Base-by-base conservation (phyloP, 2,888 invertebrate species). In the Drosophila tripunctata region DNA sequence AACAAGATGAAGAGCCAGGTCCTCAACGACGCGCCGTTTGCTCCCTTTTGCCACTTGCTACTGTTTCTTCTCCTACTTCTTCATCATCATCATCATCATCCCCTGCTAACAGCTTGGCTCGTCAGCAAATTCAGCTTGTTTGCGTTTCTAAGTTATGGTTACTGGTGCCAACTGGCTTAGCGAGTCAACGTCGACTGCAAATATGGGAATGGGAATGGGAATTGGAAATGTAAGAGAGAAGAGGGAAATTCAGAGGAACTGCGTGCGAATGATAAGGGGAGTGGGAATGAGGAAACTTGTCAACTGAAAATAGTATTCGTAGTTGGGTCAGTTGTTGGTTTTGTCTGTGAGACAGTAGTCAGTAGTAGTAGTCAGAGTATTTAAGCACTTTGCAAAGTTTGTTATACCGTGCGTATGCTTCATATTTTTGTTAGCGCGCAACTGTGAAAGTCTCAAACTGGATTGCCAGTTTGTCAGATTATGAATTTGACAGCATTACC, bases 121-220 rank as follows among this genome's bases (percentile, higher is more conserved):
- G 78, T 80, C 78, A 79, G 83, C 83, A 78, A 78, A 73, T 78
- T 85, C 75, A 69, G 67, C 80, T 75, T 83, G 86, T 83, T 82
- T 78, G 82, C 86, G 68, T 74, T 83, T 58, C 78, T 78, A 83
- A 83, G 82, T 83, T 82, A 83, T 85, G 86, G 83, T 78, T 82
- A 85, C 78, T 80, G 83, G 48, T 78, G 80, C 80, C 75, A 85
- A 80, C 86, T 85, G 83, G 82, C 86, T 83, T 83, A 82, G 86
- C 76, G 83, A 85, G 67, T 79, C 77, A 75, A 60, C 71, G 56
- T 58, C 51, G 38, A 51, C 64, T 67, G 22, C 57, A 33, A 15
- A 24, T 17, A 24, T 27, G 52, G 24, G 24, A 44, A 40, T 1
- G 36, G 4, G n/a, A 40, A 17, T n/a, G 31, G 31, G 15, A 41